Conservation (phyloP, 2,888 invertebrate genomes). For the Cremastinae sp. region DNA sequence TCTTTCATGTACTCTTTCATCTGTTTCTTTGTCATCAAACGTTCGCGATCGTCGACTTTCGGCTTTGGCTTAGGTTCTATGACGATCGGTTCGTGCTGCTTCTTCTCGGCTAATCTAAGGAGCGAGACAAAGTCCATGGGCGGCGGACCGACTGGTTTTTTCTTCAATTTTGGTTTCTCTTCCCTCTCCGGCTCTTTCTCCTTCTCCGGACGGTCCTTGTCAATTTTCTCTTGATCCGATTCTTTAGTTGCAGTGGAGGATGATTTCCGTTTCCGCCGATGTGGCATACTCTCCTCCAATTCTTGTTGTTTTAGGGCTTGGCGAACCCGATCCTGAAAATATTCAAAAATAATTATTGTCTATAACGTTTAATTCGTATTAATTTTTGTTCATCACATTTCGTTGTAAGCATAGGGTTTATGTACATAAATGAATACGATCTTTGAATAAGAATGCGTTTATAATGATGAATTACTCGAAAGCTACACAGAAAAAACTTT, state of each 20-base stretch:
- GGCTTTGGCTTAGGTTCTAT: constrained; percentile 81
- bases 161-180: constrained; percentile 81
- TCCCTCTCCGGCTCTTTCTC: constrained; percentile 79
- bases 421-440: too few relatives aligned
- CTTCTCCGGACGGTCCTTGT: constrained; percentile 76
- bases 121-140: constrained; percentile 90
- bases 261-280: constrained; percentile 83
- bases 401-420: too few relatives aligned
- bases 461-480: too few relatives aligned
- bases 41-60: constrained; percentile 83
- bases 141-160: constrained; percentile 84
- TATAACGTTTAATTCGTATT: constrained; percentile 3
- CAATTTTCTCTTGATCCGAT: constrained; percentile 76
- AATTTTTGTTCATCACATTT: too few relatives aligned
- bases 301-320: constrained; percentile 87
- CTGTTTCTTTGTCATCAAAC: constrained; percentile 91
- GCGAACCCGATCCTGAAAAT: constrained; percentile 84
- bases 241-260: constrained; percentile 43
- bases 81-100: constrained; percentile 89
- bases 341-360: constrained; percentile 1
- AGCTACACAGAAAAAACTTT: too few relatives aligned
- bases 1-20: constrained; percentile 88
- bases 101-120: constrained; percentile 90
- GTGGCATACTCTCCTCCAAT: constrained; percentile 87
- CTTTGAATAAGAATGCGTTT: too few relatives aligned